Evolutionary conservation across 2,797 vertebrate genomes (phyloP).

Genomic region (Chaenodraco wilsoni): DNA sequence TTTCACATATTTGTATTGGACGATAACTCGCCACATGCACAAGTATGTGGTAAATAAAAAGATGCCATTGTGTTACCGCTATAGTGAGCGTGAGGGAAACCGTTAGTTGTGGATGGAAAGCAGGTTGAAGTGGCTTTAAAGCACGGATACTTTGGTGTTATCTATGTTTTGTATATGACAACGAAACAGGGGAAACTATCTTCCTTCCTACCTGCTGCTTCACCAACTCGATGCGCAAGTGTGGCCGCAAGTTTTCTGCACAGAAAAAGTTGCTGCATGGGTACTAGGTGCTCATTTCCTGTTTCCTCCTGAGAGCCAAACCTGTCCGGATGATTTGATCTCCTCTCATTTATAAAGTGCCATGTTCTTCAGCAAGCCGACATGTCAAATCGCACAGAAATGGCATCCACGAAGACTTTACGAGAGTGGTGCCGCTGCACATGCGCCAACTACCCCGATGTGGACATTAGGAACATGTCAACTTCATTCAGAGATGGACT

Average conservation of each 20-base stretch:
- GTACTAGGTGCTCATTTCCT: constrained; percentile 50
- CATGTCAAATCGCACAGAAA: constrained; percentile 14
- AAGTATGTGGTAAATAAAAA: background rate
- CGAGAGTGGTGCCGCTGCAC: constrained; percentile 85
- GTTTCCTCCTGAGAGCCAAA: constrained; percentile 18
- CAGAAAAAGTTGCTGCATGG: background rate
- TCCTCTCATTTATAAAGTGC: background rate
- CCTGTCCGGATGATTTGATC: background rate
- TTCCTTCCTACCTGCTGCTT: constrained; percentile 25
- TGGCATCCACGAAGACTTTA: constrained; percentile 50
- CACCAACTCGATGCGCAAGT: background rate
- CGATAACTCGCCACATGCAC: background rate
- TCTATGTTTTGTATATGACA: too few species aligned
- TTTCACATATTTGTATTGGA: background rate
- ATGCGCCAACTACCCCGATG: constrained; percentile 82
- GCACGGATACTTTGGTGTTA: constrained; percentile 2
- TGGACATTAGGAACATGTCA: constrained; percentile 88
- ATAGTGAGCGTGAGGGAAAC: background rate
- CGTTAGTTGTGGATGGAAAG: constrained; percentile 21
- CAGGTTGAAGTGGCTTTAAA: background rate
- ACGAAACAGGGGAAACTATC: accelerated
- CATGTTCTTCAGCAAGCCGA: constrained; percentile 7
- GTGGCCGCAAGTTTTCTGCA: constrained; percentile 2
- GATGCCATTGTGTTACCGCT: background rate
- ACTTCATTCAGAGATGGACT: constrained; percentile 89